A percentile compares a stretch with the other conserved stretches of the same genome.
Conservation (phyloP, 1,140 invertebrate species). For the Drosophila varians region DNA sequence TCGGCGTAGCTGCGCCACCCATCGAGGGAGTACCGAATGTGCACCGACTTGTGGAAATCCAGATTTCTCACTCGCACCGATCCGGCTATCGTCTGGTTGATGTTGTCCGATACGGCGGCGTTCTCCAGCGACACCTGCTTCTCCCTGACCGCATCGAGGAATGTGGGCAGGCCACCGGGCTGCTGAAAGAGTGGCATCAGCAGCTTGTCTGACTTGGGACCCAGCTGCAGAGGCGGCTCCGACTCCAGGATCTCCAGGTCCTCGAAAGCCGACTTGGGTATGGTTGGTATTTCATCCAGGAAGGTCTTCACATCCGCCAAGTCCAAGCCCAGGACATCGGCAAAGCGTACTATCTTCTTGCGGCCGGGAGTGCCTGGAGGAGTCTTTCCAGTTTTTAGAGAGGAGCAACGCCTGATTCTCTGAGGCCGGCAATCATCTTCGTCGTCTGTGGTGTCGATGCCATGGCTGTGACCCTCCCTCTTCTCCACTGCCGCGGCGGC, state of each 20-base stretch:
- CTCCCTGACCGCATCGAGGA: slow-evolving; percentile 90
- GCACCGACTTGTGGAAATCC: slow-evolving; percentile 95
- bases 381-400: slow-evolving; percentile 95
- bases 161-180: slow-evolving; percentile 89
- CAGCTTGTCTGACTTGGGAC: slow-evolving; percentile 85
- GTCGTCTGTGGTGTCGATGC: slow-evolving; percentile 73
- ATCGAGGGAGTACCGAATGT: slow-evolving; percentile 93
- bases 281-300: slow-evolving; percentile 93
- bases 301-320: slow-evolving; percentile 95
- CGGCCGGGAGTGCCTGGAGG: slow-evolving; percentile 93
- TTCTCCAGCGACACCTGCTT: slow-evolving; percentile 93
- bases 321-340: slow-evolving; percentile 96
- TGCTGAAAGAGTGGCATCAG: slow-evolving; percentile 92
- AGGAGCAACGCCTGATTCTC: slow-evolving; percentile 91
- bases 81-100: slow-evolving; percentile 91
- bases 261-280: slow-evolving; percentile 93
- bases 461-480: slow-evolving; percentile 40
- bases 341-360: slow-evolving; percentile 98
- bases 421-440: slow-evolving; percentile 85
- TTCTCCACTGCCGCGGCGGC: slow-evolving; percentile 17
- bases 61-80: slow-evolving; percentile 94
- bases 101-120: slow-evolving; percentile 88
- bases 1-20: slow-evolving; percentile 94
- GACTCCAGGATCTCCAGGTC: slow-evolving; percentile 86
- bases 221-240: slow-evolving; percentile 83